Base-by-base conservation (phyloP, 1,140 invertebrate genomes). In the Tetragnatha versicolor region DNA sequence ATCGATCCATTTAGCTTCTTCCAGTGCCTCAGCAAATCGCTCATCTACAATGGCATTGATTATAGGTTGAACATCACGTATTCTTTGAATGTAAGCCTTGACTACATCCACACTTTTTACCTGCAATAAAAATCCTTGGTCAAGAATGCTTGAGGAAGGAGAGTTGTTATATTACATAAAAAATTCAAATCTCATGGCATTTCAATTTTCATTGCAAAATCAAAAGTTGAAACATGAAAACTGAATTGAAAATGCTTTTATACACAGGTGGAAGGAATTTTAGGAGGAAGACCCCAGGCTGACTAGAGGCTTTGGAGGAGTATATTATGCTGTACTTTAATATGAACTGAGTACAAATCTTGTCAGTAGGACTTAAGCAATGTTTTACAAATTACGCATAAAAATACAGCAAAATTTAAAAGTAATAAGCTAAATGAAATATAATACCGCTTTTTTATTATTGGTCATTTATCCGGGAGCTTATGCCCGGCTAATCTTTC, bases 51-150 rank as follows among this genome's bases (percentile, higher is more conserved):
- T 69, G 2, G 83, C 84, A 79, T 86, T 86, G 7, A 86, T 39
- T 0, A 83, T 84, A 2, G 91, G 90, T 51, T 86, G 83, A 22
- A 86, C 83, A 12, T 83, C 73, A 33, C 73, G 79, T 27, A 86
- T 84, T 14, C 85, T 76, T 2, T 79, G 70, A 37, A 86, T 84
- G 72, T 83, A 87, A 9, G 83, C 81, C 39, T 81, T 76, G 9
- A 86, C 84, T n/a, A 87, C 81, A 45, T 84, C 81, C 25, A 73
- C 60, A 29, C 70, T 83, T 58, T 77, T 81, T n/a, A 84, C 12
- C 80, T 84, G 53, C 22, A 22, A 51, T 22, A 20, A 45, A 45
- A 79, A 85, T 61, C 88, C 0, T 51, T 17, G 35, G 20, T 53
- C 14, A 69, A 45, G 9, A n/a, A 51, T 22, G 17, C 17, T 51